A percentile compares a stretch with the other conserved stretches of the same genome.
phyloP scores from a whole-genome alignment of 2,888 invertebrate genomes.

The Autographa pulchrina region DNA sequence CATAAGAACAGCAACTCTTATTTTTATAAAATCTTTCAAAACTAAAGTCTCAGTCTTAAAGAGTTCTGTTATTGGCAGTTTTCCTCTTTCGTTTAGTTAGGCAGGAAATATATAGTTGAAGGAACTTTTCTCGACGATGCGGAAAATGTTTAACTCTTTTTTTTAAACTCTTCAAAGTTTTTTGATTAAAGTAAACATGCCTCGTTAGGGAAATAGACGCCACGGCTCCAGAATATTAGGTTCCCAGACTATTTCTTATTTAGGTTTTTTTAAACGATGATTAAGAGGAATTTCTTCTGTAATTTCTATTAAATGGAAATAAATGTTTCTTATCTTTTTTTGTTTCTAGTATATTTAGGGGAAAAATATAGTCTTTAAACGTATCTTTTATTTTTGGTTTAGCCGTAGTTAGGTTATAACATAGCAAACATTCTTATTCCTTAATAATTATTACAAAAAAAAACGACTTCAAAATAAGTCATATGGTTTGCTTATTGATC shows the following conservation, averaged over 20 bases:
- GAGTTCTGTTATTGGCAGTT: constrained; percentile 69
- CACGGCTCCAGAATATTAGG: constrained; percentile 16
- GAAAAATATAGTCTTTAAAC: too few relatives aligned
- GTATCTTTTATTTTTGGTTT: too few relatives aligned
- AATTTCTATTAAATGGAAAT: neutral
- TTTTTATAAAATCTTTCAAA: constrained; percentile 62
- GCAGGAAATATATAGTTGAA: constrained; percentile 52
- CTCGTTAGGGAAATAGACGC: constrained; percentile 43
- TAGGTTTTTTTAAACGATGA: constrained; percentile 23
- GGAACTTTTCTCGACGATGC: constrained; percentile 50
- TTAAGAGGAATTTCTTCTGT: neutral
- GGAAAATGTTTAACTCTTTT: constrained; percentile 53
- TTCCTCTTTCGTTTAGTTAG: constrained; percentile 52
- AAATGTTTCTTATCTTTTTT: neutral
- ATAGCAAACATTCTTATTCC: too few relatives aligned
- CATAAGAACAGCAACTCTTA: constrained; percentile 38
- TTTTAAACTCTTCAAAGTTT: constrained; percentile 45
- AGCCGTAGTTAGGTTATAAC: too few relatives aligned
- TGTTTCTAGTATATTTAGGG: too few relatives aligned
- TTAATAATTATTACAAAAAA: too few relatives aligned
- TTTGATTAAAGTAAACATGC: constrained; percentile 54
- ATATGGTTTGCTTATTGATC: too few relatives aligned
- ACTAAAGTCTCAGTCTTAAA: constrained; percentile 57
- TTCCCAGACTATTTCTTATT: constrained; percentile 23
- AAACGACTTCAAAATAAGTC: too few relatives aligned